Conservation (phyloP, 2,113 vertebrate genomes). For the Onychostruthus taczanowskii region DNA sequence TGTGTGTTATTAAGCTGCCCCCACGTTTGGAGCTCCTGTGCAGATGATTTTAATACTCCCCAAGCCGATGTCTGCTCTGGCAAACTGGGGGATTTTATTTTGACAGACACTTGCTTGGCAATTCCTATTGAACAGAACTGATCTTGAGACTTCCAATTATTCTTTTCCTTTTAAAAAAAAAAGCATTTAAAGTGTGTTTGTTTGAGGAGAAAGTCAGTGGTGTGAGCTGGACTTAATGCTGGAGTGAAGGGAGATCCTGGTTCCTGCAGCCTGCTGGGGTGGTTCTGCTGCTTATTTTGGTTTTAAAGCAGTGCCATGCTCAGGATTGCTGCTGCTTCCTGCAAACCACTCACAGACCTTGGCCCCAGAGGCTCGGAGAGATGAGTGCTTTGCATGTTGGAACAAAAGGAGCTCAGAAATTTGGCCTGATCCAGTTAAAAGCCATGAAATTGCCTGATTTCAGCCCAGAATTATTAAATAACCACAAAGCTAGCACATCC, state of each 20-base stretch:
- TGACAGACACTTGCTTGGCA: slow-evolving; percentile 20
- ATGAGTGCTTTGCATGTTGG: neutral
- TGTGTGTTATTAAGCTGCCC: neutral
- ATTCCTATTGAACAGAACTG: neutral
- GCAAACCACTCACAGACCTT: neutral
- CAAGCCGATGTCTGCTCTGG: neutral
- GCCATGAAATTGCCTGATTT: neutral
- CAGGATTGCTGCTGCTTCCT: neutral
- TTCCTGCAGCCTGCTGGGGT: neutral
- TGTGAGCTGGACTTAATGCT: neutral
- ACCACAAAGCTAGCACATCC: accelerated
- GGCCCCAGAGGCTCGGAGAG: neutral
- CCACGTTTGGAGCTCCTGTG: neutral
- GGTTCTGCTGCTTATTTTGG: neutral
- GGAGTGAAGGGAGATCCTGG: no score
- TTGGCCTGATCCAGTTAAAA: neutral
- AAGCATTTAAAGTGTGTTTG: neutral
- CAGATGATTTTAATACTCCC: neutral
- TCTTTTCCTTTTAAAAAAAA: neutral
- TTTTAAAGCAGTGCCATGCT: neutral
- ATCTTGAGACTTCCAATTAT: neutral
- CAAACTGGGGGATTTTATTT: neutral
- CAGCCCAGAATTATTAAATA: neutral
- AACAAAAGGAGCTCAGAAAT: neutral
- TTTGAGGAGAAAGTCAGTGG: neutral